Evolutionary conservation across 2,797 vertebrate genomes (phyloP).

Genomic region (Nyctibius grandis): DNA sequence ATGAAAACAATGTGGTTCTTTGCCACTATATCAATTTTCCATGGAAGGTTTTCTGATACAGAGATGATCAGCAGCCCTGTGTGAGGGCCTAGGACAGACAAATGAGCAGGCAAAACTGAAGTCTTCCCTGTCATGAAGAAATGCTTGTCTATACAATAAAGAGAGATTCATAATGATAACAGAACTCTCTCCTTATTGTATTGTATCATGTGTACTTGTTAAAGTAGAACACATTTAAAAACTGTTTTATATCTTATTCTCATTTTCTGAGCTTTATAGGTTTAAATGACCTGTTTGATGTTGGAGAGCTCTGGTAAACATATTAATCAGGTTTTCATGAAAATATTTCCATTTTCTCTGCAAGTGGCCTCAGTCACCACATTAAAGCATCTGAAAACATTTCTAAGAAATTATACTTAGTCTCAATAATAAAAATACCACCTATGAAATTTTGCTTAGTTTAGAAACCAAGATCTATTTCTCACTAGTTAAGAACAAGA

Average conservation of each 20-base stretch:
- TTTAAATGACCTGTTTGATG: not conserved
- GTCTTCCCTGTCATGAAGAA: not conserved
- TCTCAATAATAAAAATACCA: not conserved
- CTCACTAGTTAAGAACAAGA: not conserved
- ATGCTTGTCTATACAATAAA: not conserved
- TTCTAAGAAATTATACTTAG: not conserved
- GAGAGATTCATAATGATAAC: not conserved
- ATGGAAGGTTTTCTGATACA: not conserved
- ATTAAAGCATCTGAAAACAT: not conserved
- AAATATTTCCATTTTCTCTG: conserved; percentile 6
- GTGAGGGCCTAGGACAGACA: not conserved
- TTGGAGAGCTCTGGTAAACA: conserved; percentile 7
- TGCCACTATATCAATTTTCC: not conserved
- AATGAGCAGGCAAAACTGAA: not conserved
- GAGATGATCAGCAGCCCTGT: not conserved
- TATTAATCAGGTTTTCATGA: not conserved
- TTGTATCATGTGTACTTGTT: not conserved
- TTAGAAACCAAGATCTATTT: not conserved
- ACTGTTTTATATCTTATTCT: not conserved
- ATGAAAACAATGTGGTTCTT: not conserved
- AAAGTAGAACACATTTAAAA: not conserved
- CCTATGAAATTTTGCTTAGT: not conserved
- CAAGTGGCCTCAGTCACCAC: not conserved
- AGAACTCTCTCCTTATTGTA: not conserved
- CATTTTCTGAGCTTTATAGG: not conserved